A percentile compares a stretch with the other conserved stretches of the same genome.
Conservation (phyloP, 1,140 invertebrate genomes). For the Sarcophaga peregrina region DNA sequence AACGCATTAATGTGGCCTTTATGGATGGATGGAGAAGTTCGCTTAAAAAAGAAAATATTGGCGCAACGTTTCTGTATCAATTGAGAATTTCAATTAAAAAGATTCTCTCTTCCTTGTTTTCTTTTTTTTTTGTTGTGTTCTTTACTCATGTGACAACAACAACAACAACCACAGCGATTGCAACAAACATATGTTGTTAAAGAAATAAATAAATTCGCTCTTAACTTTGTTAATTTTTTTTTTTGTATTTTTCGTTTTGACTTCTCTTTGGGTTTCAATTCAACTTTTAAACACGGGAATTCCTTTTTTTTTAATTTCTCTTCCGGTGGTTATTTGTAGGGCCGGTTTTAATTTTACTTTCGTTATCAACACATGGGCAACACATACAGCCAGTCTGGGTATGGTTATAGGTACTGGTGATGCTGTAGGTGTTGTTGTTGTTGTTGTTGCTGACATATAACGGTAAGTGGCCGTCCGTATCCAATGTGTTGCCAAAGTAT, state of each 20-base stretch:
- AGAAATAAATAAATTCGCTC: no score
- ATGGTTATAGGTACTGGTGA: no score
- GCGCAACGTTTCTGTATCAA: neutral
- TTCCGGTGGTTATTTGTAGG: neutral
- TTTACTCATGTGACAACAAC: neutral
- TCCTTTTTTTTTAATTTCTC: neutral
- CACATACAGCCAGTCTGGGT: no score
- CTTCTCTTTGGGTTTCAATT: neutral
- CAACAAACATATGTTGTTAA: no score
- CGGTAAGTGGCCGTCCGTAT: conserved; percentile 31
- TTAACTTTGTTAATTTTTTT: neutral
- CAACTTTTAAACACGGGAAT: neutral
- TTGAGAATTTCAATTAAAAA: neutral
- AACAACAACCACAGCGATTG: neutral
- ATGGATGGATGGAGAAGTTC: neutral
- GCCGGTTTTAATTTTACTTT: conserved; percentile 31
- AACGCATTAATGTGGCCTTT: neutral
- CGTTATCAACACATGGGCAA: neutral
- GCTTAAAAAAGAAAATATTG: neutral
- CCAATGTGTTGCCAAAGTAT: conserved; percentile 40
- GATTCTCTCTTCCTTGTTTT: neutral
- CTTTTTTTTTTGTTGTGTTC: neutral
- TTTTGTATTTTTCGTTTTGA: no score
- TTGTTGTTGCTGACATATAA: neutral
- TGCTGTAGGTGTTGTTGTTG: neutral